Conservation (phyloP, 2,888 invertebrate genomes). For the Philhelius pedissequus region DNA sequence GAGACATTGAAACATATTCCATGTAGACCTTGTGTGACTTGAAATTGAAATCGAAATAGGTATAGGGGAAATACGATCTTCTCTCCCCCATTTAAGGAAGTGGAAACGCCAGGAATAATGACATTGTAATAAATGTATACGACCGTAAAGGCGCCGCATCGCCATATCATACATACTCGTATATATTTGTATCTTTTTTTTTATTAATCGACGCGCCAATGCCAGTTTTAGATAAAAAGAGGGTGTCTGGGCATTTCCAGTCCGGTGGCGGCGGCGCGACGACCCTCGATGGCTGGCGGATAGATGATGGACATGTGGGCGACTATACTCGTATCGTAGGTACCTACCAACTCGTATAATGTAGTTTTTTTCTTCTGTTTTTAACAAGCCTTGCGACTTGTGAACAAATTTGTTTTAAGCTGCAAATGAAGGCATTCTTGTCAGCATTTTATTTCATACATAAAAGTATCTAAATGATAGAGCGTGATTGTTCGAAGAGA, state of each 20-base stretch:
- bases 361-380: neutral
- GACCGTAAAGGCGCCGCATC: conserved; percentile 57
- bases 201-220: conserved; percentile 46
- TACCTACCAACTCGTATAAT: no score
- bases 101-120: conserved; percentile 53
- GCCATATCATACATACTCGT: neutral
- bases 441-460: conserved; percentile 7
- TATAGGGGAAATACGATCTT: conserved; percentile 53
- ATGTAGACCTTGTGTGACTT: conserved; percentile 32
- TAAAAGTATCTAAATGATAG: neutral
- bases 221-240: conserved; percentile 30
- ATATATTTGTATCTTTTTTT: conserved; percentile 24
- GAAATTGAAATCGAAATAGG: conserved; percentile 45
- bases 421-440: neutral
- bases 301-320: conserved; percentile 8
- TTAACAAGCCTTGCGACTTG: conserved; percentile 16
- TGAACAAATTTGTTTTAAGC: conserved; percentile 7
- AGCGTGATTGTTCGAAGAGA: neutral
- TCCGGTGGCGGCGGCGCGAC: neutral
- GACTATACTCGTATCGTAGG: no score
- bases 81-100: conserved; percentile 63
- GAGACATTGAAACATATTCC: neutral
- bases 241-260: conserved; percentile 47
- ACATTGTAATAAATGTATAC: conserved; percentile 55
- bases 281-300: neutral